phyloP scores from a whole-genome alignment of 2,113 vertebrate genomes.

The Eulemur rufifrons region DNA sequence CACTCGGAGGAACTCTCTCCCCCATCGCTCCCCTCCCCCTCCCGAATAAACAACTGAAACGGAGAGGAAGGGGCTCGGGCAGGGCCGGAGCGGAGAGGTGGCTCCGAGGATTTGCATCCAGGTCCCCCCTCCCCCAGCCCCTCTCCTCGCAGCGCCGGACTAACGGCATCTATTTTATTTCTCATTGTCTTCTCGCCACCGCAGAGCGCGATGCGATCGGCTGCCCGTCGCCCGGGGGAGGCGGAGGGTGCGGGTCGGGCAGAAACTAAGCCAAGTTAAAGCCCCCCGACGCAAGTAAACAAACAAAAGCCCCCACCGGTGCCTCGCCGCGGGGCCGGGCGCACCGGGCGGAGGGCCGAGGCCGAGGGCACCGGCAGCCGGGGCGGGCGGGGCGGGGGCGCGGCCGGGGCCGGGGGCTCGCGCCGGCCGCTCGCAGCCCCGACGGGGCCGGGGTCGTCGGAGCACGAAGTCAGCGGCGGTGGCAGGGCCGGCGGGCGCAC shows the following conservation, averaged over 20 bases:
- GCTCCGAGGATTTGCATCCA: background rate
- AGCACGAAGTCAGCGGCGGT: background rate
- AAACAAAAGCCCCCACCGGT: slow-evolving; percentile 37
- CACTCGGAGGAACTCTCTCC: background rate
- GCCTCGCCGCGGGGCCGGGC: background rate
- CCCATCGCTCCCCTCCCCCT: background rate
- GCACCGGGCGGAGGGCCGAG: background rate
- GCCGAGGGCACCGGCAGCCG: background rate
- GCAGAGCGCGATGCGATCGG: background rate
- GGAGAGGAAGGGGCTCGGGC: background rate
- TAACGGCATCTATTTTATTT: background rate
- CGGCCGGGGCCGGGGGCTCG: background rate
- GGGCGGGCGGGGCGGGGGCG: background rate
- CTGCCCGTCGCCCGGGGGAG: background rate
- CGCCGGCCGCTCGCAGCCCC: background rate
- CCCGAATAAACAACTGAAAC: background rate
- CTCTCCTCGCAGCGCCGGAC: background rate
- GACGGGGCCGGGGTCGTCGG: background rate
- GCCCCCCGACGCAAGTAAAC: background rate
- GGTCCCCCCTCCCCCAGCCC: background rate
- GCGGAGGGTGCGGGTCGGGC: background rate
- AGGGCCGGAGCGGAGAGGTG: background rate
- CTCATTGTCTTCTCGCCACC: slow-evolving; percentile 54
- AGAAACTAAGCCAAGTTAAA: slow-evolving; percentile 12
- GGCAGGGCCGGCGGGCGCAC: slow-evolving; percentile 55